Evolutionary conservation across 1,140 invertebrate genomes (phyloP).

Genomic region (Zaprionus africanus): DNA sequence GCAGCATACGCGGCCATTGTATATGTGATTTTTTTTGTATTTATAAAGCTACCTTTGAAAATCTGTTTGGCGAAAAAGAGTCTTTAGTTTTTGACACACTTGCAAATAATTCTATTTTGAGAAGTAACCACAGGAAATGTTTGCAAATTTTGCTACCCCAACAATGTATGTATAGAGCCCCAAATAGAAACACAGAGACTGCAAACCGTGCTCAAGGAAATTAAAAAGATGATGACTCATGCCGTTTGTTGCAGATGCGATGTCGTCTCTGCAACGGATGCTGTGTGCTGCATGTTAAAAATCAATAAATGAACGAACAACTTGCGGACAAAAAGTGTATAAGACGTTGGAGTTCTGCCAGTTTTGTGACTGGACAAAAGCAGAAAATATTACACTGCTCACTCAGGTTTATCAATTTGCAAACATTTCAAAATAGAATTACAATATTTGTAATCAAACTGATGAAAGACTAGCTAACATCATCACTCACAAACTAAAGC

Average conservation of each 20-base stretch:
- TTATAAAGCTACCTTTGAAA: constrained; percentile 19
- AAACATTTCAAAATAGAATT: constrained; percentile 23
- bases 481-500: constrained; percentile 46
- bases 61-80: constrained; percentile 11
- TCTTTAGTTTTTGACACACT: constrained; percentile 43
- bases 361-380: constrained; percentile 11
- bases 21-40: constrained; percentile 38
- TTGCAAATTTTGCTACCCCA: constrained; percentile 33
- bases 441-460: neutral
- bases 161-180: neutral
- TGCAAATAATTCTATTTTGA: constrained; percentile 25
- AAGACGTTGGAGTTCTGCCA: constrained; percentile 10
- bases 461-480: neutral
- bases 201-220: constrained; percentile 2
- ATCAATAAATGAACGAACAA: constrained; percentile 39
- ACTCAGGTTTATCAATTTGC: constrained; percentile 21
- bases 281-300: constrained; percentile 34
- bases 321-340: constrained; percentile 21
- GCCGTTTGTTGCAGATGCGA: neutral
- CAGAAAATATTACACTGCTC: constrained; percentile 14
- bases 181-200: constrained; percentile 4
- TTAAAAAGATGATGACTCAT: constrained; percentile 5
- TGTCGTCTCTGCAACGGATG: constrained; percentile 1
- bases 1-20: constrained; percentile 89
- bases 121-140: constrained; percentile 14